Base-by-base conservation (phyloP, 2,797 vertebrate genomes). In the Otolemur crassicaudatus region DNA sequence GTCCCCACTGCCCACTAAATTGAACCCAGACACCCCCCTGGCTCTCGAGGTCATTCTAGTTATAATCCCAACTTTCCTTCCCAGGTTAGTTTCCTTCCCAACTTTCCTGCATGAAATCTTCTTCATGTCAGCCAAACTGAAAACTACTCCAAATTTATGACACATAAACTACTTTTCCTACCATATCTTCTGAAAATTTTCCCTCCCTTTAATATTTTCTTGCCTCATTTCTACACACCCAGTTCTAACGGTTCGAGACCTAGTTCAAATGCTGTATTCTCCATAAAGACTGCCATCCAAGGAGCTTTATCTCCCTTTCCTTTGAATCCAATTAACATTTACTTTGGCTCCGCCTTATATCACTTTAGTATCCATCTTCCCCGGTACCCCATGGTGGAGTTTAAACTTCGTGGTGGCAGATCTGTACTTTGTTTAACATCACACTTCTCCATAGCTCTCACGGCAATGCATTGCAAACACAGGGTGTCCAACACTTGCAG, bases 61-160 rank as follows among this genome's bases (percentile, higher is more conserved):
- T 53, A 11, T 58, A 79, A 92, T 53, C 91, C 31, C 79, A 92
- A 34, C 70, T 91, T 95, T 91, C 83, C 23, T 81, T 61, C 46
- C 20, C 75, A 49, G 63, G 60, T 87, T 53, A 37, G 34, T 37
- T 37, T 37, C 34, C 34, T 37, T 37, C 34, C 34, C 34, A 37
- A 37, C 34, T 37, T 49, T 60, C 27, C 75, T 53, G 46, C 70
- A 60, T 43, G n/a, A 95, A 90, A 88, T 85, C 72, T 85, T 72
- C 20, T 81, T 73, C 20, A 67, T n/a, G 67, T 88, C 43, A 16
- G 87, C 67, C 93, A 93, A 76, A 92, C 7, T 40, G 20, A 67
- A 67, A 89, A 91, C 4, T 13, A 95, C 29, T 91, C 56, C 65
- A 53, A 56, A 46, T 53, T 92, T 92, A 83, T 72, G 85, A 76